phyloP scores from a whole-genome alignment of 2,888 invertebrate species.

The Synanthedon andrenaeformis region DNA sequence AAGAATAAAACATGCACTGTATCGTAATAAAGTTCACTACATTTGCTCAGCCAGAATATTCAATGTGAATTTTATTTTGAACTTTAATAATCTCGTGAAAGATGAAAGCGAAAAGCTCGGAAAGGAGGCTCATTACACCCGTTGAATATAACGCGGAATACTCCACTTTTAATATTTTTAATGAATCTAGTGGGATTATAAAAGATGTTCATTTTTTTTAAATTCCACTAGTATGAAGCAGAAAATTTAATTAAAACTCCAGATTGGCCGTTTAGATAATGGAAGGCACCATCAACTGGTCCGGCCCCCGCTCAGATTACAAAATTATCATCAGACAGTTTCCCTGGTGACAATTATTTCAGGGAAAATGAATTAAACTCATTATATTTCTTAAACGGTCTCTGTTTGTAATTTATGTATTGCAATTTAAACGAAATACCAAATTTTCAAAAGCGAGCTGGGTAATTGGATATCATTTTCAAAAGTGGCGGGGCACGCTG shows the following conservation, averaged over 20 bases:
- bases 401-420: too few species aligned
- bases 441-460: not conserved
- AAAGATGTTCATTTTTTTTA: conserved; percentile 26
- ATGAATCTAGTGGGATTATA: conserved; percentile 15
- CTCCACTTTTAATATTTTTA: conserved; percentile 6
- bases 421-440: conserved; percentile 5
- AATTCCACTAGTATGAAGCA: conserved; percentile 25
- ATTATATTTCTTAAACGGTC: conserved; percentile 10
- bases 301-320: conserved; percentile 20
- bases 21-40: too few species aligned
- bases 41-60: too few species aligned
- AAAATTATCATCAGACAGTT: conserved; percentile 29
- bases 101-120: not conserved
- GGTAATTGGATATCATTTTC: too few species aligned
- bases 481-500: too few species aligned
- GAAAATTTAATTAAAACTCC: conserved; percentile 46
- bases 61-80: not conserved
- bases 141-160: not conserved
- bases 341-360: conserved; percentile 24
- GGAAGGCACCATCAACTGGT: conserved; percentile 24
- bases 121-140: not conserved
- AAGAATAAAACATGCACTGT: too few species aligned
- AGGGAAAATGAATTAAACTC: conserved; percentile 12
- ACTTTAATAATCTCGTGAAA: not conserved
- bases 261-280: conserved; percentile 39